Evolutionary conservation across 2,797 vertebrate genomes (phyloP), one percentile per base, ranked within the genome.

Genomic region (Pseudochaenichthys georgianus): DNA sequence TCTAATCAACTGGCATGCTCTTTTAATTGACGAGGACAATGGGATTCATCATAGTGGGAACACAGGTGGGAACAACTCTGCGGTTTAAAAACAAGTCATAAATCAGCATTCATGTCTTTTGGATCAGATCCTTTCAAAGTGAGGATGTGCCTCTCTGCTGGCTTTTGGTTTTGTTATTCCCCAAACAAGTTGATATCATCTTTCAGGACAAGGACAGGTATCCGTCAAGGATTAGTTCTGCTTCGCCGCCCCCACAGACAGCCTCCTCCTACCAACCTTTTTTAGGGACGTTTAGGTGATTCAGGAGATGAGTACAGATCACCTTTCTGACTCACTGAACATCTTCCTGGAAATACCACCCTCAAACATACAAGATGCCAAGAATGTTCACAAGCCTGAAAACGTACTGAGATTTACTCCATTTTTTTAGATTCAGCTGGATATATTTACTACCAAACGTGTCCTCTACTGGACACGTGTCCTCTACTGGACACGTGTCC

Each of bases 311-410:
- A 91, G 89, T 80, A 84, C 62, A 90, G 87, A 85, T 89, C 50
- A 67, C 42, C 15, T 60, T 66, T 59, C 59, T 92, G 85, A 91
- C 81, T 93, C 89, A 91, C 58, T 3, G 34, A 31, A 43, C 61
- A 78, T 46, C 43, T 92, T 92, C 87, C 86, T 88, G 89, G 89
- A 91, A 92, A 70, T 48, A 52, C 69, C 88, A 85, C 87, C 86
- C 78, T 83, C 17, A 4, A 60, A 58, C 75, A 79, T 63, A 74
- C 50, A 80, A 86, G 23, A 70, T 75, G 52, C 42, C 55, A 82
- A 67, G 70, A 78, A 72, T 85, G 9, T 76, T 57, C 48, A 77
- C 81, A 68, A 21, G 67, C 15, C 21, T 58, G 46, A 87, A 82
- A 81, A 50, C 34, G 11, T 5, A 3, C 43, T 5, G 41, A 77